These are phyloP conservation scores for Megalurothrips usitatus DNA, from an alignment of 2,888 invertebrate species.

Conservation along the genomic window DNA sequence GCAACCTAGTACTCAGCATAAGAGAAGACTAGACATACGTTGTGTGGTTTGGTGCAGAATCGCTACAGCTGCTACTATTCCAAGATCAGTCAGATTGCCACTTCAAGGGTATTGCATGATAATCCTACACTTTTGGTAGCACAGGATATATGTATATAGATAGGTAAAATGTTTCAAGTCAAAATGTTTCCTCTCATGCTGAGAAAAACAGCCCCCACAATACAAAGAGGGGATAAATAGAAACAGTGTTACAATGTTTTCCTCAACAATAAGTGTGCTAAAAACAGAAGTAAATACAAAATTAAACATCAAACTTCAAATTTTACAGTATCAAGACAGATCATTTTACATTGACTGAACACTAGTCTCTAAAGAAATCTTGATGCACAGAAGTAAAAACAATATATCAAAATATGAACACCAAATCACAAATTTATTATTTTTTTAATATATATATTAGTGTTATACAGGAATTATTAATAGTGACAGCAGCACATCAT, in stretches of 20 bases:
- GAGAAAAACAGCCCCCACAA: neutral
- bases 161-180: neutral
- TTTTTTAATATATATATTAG: neutral
- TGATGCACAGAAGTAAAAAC: conserved; percentile 9
- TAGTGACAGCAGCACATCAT: conserved; percentile 49
- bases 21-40: neutral
- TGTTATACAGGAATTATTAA: neutral
- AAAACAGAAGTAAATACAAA: neutral
- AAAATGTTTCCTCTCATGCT: neutral
- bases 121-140: no score
- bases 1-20: neutral
- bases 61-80: no score
- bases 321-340: neutral
- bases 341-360: no score
- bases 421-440: conserved; percentile 28
- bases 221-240: neutral
- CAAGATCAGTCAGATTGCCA: no score
- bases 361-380: neutral
- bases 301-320: neutral
- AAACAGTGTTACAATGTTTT: neutral
- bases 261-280: neutral
- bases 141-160: no score
- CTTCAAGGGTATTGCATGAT: no score
- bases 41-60: no score
- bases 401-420: conserved; percentile 25